These are phyloP conservation scores for Haemorhous mexicanus DNA, from an alignment of 2,113 vertebrate species.

Conservation along the genomic window DNA sequence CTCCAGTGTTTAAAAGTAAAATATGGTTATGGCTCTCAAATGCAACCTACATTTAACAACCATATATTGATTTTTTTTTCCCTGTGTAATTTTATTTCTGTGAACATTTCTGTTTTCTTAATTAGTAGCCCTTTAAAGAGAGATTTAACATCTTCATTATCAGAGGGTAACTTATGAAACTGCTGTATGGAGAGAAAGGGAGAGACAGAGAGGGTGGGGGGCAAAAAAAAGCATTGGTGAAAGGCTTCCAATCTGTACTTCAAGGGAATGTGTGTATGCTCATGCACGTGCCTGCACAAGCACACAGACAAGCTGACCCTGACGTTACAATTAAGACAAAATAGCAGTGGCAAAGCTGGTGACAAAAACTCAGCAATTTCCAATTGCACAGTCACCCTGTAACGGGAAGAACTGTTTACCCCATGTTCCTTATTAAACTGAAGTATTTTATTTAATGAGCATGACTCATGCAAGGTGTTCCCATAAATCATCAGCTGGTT, in stretches of 20 bases:
- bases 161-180: constrained; percentile 59
- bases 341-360: constrained; percentile 40
- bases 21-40: constrained; percentile 75
- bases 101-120: constrained; percentile 79
- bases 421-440: constrained; percentile 83
- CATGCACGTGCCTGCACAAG: fast-evolving
- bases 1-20: constrained; percentile 72
- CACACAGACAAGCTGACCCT: neutral
- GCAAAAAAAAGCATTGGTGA: neutral
- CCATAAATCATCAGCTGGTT: constrained; percentile 97
- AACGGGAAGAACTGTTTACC: constrained; percentile 79
- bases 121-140: constrained; percentile 79
- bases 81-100: constrained; percentile 74
- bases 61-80: constrained; percentile 73
- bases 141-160: constrained; percentile 72
- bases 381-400: constrained; percentile 72
- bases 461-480: constrained; percentile 92
- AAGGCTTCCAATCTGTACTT: neutral
- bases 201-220: neutral
- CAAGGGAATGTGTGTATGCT: neutral
- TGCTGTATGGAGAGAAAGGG: neutral
- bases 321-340: constrained; percentile 64
- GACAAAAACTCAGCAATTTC: constrained; percentile 76
- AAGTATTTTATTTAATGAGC: constrained; percentile 93
- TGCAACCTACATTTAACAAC: constrained; percentile 76